A percentile compares a stretch with the other conserved stretches of the same genome.
Conservation (phyloP, 2,113 vertebrate species). For the Fulmarus glacialis region DNA sequence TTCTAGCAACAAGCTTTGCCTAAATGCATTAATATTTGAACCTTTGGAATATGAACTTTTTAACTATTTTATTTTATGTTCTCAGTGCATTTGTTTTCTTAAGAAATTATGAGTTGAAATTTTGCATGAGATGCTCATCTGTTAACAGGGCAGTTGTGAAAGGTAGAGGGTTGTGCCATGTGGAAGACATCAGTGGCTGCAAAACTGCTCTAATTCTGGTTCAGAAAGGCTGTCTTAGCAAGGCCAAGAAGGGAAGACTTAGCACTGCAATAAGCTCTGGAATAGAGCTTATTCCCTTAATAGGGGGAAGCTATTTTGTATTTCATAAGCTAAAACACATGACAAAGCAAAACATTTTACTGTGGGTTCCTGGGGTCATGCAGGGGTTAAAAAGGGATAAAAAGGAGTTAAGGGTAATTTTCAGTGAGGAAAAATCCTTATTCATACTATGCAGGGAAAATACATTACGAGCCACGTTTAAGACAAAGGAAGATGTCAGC, state of each 20-base stretch:
- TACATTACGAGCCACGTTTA: neutral
- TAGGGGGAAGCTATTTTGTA: neutral
- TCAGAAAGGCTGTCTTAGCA: neutral
- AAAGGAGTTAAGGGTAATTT: neutral
- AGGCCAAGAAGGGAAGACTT: neutral
- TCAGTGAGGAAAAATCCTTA: neutral
- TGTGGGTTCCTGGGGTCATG: neutral
- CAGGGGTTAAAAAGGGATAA: neutral
- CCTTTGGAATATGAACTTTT: neutral
- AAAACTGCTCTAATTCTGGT: neutral
- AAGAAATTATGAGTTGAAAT: neutral
- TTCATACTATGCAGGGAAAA: neutral
- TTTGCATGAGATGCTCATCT: neutral
- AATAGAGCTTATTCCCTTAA: too few relatives aligned
- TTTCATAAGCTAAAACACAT: neutral
- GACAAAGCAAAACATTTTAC: neutral
- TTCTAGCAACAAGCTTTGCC: neutral
- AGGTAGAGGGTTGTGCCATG: fast-evolving
- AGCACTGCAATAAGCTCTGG: neutral
- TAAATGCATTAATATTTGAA: neutral
- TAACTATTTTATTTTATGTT: neutral
- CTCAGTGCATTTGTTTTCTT: neutral
- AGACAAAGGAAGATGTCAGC: neutral
- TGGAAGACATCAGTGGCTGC: neutral
- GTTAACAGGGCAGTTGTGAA: neutral